Evolutionary conservation across 2,113 vertebrate genomes (phyloP).

Genomic region (Xiphorhynchus elegans): DNA sequence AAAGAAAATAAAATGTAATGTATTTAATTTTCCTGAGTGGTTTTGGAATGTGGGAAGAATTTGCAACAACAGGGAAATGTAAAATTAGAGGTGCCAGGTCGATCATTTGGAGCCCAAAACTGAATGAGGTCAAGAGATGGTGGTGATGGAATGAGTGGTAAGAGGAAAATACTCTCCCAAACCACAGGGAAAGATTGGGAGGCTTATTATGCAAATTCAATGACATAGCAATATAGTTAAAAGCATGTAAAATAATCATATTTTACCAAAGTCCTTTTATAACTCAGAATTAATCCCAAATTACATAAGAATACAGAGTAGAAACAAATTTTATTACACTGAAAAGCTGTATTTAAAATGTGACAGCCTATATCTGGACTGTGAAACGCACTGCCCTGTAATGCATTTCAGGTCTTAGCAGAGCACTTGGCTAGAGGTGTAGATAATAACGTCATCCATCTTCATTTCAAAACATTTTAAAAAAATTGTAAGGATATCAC

Average conservation of each 20-base stretch:
- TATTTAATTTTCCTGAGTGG: not conserved
- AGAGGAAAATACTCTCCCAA: not conserved
- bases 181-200: not conserved
- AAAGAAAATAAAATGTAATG: not conserved
- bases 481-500: not conserved
- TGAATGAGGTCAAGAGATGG: not conserved
- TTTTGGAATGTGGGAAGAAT: not conserved
- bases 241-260: not conserved
- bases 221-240: not conserved
- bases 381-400: not conserved
- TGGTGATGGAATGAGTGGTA: not conserved
- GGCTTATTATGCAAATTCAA: not conserved
- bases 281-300: not conserved
- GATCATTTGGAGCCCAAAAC: not conserved
- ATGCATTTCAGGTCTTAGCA: not conserved
- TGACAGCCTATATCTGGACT: not conserved
- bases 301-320: not conserved
- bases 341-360: not conserved
- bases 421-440: not conserved
- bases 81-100: not conserved
- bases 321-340: not conserved
- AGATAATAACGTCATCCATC: not conserved
- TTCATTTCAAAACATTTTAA: not conserved
- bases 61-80: not conserved
- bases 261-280: not conserved